Conservation (phyloP, 2,888 invertebrate genomes). For the Yponomeuta cagnagella region DNA sequence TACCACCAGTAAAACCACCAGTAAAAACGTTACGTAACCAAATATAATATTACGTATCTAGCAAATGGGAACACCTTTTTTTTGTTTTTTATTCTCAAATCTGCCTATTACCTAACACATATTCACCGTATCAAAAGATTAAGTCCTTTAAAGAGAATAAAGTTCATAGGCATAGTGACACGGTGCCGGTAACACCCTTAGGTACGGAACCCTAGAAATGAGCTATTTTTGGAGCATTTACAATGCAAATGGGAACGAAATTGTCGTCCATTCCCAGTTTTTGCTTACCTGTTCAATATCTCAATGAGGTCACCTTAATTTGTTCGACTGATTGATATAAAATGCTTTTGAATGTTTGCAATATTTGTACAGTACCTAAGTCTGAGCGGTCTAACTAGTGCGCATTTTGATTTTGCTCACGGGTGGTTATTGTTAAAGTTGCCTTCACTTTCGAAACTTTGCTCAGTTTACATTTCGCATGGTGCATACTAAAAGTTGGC, state of each 20-base stretch:
- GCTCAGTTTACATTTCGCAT: constrained; percentile 45
- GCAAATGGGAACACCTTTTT: too few species aligned
- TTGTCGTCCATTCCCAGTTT: background rate
- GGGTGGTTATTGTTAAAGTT: constrained; percentile 54
- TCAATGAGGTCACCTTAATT: background rate
- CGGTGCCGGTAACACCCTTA: too few species aligned
- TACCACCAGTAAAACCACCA: too few species aligned
- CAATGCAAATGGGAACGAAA: background rate
- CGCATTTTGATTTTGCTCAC: constrained; percentile 35
- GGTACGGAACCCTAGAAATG: too few species aligned
- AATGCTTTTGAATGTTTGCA: background rate
- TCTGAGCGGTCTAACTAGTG: background rate
- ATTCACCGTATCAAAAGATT: too few species aligned
- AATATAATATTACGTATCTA: too few species aligned
- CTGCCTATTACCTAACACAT: too few species aligned
- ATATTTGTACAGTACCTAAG: background rate
- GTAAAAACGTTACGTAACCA: too few species aligned
- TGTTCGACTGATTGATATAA: background rate
- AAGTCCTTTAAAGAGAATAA: too few species aligned
- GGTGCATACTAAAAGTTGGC: constrained; percentile 43
- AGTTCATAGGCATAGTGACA: too few species aligned
- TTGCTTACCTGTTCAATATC: background rate
- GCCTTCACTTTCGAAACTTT: constrained; percentile 35
- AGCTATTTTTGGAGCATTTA: background rate
- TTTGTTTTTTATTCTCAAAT: too few species aligned